These are phyloP conservation scores for Galerucella nymphaeae DNA, from an alignment of 2,888 invertebrate genomes.

Conservation along the genomic window DNA sequence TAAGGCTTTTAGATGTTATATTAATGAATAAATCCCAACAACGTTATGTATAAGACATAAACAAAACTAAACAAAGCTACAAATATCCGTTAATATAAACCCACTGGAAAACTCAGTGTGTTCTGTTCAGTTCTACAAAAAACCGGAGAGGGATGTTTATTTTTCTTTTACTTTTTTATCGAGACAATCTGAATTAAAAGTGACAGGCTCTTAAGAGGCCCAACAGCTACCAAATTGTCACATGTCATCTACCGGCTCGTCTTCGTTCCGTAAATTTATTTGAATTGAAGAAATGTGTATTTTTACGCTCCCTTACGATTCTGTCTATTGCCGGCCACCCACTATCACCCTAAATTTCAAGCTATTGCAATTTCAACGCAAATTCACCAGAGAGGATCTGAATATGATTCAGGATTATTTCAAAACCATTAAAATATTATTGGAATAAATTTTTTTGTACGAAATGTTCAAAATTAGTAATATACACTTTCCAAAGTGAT, in stretches of 20 bases:
- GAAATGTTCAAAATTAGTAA: too few relatives aligned
- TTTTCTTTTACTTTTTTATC: slow-evolving; percentile 43
- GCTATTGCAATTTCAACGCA: slow-evolving; percentile 48
- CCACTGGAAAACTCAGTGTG: neutral
- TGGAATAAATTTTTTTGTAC: neutral
- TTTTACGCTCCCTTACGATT: slow-evolving; percentile 46
- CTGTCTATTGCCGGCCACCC: slow-evolving; percentile 35
- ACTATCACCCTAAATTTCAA: slow-evolving; percentile 45
- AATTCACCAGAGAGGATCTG: slow-evolving; percentile 39
- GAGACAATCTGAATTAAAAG: slow-evolving; percentile 54
- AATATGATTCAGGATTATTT: neutral
- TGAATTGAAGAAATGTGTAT: slow-evolving; percentile 61
- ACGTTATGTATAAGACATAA: neutral
- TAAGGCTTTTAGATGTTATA: neutral
- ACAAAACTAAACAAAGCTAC: too few relatives aligned
- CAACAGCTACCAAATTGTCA: slow-evolving; percentile 56
- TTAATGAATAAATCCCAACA: neutral
- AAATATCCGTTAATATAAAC: neutral
- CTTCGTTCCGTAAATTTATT: slow-evolving; percentile 55
- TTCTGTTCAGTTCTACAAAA: slow-evolving; percentile 21
- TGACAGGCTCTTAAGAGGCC: slow-evolving; percentile 54
- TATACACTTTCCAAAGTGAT: too few relatives aligned
- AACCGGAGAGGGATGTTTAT: slow-evolving; percentile 33
- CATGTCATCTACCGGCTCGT: slow-evolving; percentile 53
- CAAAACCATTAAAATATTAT: neutral